Percentiles rank a stretch among this genome's conserved stretches.
Conservation (phyloP, 2,888 invertebrate species). For the Aporophyla nigra region DNA sequence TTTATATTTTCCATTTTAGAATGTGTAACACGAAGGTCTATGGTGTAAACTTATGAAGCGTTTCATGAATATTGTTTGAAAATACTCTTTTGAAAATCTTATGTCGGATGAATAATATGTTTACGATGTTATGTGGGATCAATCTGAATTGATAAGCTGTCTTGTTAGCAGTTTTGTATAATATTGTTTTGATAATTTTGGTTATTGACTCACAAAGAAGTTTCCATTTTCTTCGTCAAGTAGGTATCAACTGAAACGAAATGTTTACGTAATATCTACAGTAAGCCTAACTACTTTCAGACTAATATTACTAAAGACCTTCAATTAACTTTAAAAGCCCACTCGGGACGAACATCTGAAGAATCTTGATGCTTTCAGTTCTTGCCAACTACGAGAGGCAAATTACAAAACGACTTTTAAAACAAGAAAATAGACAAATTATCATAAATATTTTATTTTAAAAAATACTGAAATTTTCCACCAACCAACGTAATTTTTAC, state of each 20-base stretch:
- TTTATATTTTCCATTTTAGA: background rate
- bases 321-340: constrained; percentile 50
- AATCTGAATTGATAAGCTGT: constrained; percentile 52
- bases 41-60: background rate
- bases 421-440: constrained; percentile 32
- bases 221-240: constrained; percentile 19
- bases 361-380: constrained; percentile 24
- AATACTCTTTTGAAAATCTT: constrained; percentile 14
- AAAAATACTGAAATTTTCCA: constrained; percentile 15
- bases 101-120: constrained; percentile 57
- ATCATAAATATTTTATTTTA: constrained; percentile 15
- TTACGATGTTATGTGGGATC: constrained; percentile 43
- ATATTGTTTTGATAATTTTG: constrained; percentile 38
- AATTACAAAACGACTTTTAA: constrained; percentile 10
- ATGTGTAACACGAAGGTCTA: constrained; percentile 6
- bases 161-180: constrained; percentile 21
- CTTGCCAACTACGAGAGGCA: constrained; percentile 25
- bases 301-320: constrained; percentile 21
- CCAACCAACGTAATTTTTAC: constrained; percentile 1
- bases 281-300: constrained; percentile 9
- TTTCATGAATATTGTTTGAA: constrained; percentile 22
- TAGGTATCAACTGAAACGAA: constrained; percentile 12
- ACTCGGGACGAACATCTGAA: constrained; percentile 38
- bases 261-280: background rate
- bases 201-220: constrained; percentile 44